Evolutionary conservation across 1,140 invertebrate genomes (phyloP), one percentile per base, ranked within the genome.

Genomic region (Metaphire vulgaris): DNA sequence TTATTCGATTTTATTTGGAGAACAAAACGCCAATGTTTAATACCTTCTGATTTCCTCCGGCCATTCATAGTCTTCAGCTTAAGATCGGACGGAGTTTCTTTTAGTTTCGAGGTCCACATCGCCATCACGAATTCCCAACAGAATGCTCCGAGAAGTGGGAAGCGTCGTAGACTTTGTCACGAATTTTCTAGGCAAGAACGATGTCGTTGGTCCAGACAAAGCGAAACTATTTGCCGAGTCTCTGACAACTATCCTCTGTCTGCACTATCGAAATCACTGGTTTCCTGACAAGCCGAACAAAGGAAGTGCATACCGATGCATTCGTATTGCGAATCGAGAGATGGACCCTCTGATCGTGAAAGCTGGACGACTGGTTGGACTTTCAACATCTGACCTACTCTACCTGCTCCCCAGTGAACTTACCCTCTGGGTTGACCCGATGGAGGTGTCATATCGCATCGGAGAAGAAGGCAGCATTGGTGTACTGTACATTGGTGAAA

Each of bases 401-500:
- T 85, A 82, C 30, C 78, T 90, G n/a, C 89, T 91, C 64, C 90
- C 90, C 0, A 86, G 85, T 74, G 90, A 91, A 83, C 85, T 91
- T 0, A 91, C 90, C 1, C 88, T 91, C 87, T 91, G 90, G 90
- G 89, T 91, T 77, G 90, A 91, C 81, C 90, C 90, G 1, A 81
- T 84, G 67, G 90, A 91, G 78, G 90, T 91, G 1, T 89, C 89
- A 0, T 91, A 90, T 81, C 83, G 90, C 56, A 90, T 91, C 80
- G 90, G 90, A 15, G 90, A 91, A 81, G 90, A 91, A 79, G 90
- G 90, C n/a, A 90, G 90, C 77, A 90, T 91, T 74, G 90, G 90
- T 75, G 88, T 90, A 1, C 81, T 91, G 0, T 90, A 89, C 80
- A 88, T 89, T 75, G 81, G 32, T 21, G n/a, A n/a, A n/a, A 56